Evolutionary conservation across 2,888 invertebrate species (phyloP), one percentile per base, ranked within the genome.

Genomic region (Drosophila austrosaltans): DNA sequence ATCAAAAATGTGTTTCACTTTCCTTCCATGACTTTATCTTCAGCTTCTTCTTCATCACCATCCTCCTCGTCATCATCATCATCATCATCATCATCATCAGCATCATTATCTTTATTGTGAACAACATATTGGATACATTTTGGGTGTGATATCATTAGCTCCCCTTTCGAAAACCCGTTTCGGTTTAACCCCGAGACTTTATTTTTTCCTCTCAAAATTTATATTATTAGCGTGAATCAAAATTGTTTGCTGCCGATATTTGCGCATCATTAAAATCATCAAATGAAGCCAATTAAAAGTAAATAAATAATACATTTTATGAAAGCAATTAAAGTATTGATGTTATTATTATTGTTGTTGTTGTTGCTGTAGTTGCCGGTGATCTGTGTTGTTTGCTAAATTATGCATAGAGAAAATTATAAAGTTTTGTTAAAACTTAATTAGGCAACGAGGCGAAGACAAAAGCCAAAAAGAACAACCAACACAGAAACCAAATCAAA

Each of bases 251-350:
- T 65, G 83, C 67, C 83, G 79, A 84, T 88, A 84, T 84, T 84
- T 86, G 87, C 83, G 87, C 72, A 87, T 87, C 82, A 84, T 89
- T 89, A 87, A 87, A 72, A 86, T 72, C 82, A 78, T 81, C 83
- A 83, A 88, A 89, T 89, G 87, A 85, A 75, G 90, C 81, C 87
- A 89, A 85, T 88, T 88, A 88, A 89, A 89, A 82, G 75, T 81
- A 78, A 75, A 89, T 88, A 89, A 89, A 89, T 79, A 84, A 87
- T 85, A 84, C 74, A 78, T 84, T 87, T 89, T 81, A 89, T 84
- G 77, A 78, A 81, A 75, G 82, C 79, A 89, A 82, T 86, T 81
- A 85, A 84, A 82, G 70, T 61, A 58, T 22, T 60, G 39, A 25
- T 40, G 54, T 28, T 25, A n/a, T 4, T 12, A 25, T 22, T 22